Conservation (phyloP, 2,797 vertebrate genomes). For the Acanthurus leucopareius region DNA sequence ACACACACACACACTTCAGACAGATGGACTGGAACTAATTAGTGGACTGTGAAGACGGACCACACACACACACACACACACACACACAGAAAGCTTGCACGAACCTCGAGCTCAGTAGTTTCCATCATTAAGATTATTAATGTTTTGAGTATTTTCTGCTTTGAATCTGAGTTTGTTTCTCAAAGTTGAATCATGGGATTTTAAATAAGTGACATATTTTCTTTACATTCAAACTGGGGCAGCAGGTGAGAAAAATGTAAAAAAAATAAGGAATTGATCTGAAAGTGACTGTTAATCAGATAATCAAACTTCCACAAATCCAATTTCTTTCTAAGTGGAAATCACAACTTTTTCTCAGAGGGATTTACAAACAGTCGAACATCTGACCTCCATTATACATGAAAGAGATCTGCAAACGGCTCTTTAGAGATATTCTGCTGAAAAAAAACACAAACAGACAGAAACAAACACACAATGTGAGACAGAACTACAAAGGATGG, state of each 20-base stretch:
- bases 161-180: no score
- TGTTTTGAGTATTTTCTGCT: not conserved
- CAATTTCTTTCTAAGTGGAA: not conserved
- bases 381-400: not conserved
- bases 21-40: slow-evolving; percentile 40
- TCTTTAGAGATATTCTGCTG: not conserved
- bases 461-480: not conserved
- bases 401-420: not conserved
- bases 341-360: slow-evolving; percentile 3
- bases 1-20: slow-evolving; percentile 10
- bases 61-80: slow-evolving; percentile 7
- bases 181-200: no score
- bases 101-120: not conserved
- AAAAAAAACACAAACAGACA: not conserved
- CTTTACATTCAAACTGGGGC: not conserved
- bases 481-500: not conserved
- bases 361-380: not conserved
- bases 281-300: no score
- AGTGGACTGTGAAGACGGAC: slow-evolving; percentile 12
- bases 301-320: no score
- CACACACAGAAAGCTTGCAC: not conserved
- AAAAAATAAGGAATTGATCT: no score
- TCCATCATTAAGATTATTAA: not conserved
- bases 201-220: no score
- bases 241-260: not conserved